These are phyloP conservation scores for Candidula unifasciata DNA, from an alignment of 2,888 invertebrate genomes.

Conservation along the genomic window DNA sequence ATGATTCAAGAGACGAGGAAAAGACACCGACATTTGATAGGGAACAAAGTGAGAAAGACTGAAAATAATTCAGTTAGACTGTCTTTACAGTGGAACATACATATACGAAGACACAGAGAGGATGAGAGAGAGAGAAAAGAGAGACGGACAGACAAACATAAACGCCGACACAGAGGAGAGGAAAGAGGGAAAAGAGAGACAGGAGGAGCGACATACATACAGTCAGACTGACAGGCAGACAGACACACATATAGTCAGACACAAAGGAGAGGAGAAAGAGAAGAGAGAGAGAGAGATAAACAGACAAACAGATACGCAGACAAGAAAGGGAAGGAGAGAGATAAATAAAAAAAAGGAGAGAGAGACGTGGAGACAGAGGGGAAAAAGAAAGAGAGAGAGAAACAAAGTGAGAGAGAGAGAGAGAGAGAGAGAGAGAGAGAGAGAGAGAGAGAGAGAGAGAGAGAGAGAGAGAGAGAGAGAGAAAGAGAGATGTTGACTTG, in stretches of 20 bases:
- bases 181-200: too few relatives aligned
- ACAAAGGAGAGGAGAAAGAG: not conserved
- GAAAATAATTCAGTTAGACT: too few relatives aligned
- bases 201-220: too few relatives aligned
- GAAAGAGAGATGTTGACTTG: slow-evolving; percentile 23
- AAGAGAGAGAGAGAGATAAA: not conserved
- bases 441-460: not conserved
- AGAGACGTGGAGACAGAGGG: not conserved
- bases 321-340: not conserved
- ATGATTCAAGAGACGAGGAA: too few relatives aligned
- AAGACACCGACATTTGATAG: too few relatives aligned
- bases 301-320: not conserved
- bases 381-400: not conserved
- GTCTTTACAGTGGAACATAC: too few relatives aligned
- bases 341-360: not conserved
- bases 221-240: not conserved
- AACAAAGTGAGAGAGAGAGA: not conserved
- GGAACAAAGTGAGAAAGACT: too few relatives aligned
- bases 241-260: not conserved
- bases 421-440: slow-evolving; percentile 8
- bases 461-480: not conserved
- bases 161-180: too few relatives aligned
- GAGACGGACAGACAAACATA: too few relatives aligned
- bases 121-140: too few relatives aligned
- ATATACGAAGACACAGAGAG: too few relatives aligned